Conservation (phyloP, 2,113 vertebrate species). For the Ictalurus furcatus region DNA sequence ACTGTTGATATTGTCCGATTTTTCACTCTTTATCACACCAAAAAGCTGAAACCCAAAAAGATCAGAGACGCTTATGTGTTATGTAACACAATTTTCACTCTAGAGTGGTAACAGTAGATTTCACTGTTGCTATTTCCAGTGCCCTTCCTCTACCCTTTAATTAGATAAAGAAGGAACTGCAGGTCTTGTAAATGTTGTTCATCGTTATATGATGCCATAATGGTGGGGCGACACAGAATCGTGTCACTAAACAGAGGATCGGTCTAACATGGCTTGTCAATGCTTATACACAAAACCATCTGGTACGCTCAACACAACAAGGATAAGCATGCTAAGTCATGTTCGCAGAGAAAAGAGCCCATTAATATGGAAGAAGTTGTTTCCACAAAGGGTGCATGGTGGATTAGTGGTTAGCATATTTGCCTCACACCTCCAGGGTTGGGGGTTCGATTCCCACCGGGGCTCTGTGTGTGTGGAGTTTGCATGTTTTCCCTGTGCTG, state of each 20-base stretch:
- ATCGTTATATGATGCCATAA: conserved; percentile 19
- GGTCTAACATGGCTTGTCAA: not conserved
- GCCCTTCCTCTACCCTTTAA: conserved; percentile 8
- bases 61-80: not conserved
- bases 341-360: conserved; percentile 56
- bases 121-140: not conserved
- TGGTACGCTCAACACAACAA: conserved; percentile 63
- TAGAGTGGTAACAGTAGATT: not conserved
- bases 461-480: too few relatives aligned
- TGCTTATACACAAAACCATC: conserved; percentile 66
- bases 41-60: not conserved
- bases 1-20: not conserved
- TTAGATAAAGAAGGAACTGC: conserved; percentile 24
- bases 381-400: conserved; percentile 43
- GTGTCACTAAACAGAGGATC: not conserved
- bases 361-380: conserved; percentile 65
- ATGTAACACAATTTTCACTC: conserved; percentile 19
- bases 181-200: conserved; percentile 16
- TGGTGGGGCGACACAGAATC: conserved; percentile 39
- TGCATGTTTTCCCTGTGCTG: too few relatives aligned
- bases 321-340: conserved; percentile 63
- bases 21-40: conserved; percentile 1
- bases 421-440: too few relatives aligned
- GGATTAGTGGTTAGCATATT: too few relatives aligned
- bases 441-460: too few relatives aligned